A percentile compares a stretch with the other conserved stretches of the same genome.
Evolutionary conservation across 2,113 vertebrate species (phyloP).

Genomic region (Ifrita kowaldi): DNA sequence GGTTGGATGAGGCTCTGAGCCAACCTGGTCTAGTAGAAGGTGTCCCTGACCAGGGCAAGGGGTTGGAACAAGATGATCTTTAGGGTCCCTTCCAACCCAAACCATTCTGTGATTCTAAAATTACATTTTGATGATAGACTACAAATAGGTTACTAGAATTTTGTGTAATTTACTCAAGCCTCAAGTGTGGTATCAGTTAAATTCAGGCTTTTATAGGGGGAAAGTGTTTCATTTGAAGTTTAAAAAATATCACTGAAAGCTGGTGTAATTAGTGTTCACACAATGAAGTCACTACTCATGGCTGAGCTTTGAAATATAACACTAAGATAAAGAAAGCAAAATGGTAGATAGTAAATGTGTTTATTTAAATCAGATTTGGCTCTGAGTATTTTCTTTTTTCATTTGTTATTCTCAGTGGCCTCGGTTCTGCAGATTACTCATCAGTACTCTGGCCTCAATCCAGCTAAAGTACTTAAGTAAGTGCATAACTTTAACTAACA

Average conservation of each 20-base stretch:
- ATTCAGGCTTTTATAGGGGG: not conserved
- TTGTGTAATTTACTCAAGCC: not conserved
- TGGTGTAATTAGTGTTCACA: not conserved
- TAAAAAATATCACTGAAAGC: not conserved
- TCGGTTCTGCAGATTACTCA: slow-evolving; percentile 5
- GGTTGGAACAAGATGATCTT: not conserved
- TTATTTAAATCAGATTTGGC: slow-evolving; percentile 26
- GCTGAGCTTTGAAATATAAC: not conserved
- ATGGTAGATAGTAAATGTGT: not conserved
- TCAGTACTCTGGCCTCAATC: slow-evolving; percentile 36
- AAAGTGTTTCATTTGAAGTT: not conserved
- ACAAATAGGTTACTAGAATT: not conserved
- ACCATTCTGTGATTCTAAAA: not conserved
- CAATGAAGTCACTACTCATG: not conserved
- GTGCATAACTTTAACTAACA: slow-evolving; percentile 47
- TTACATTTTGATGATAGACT: not conserved
- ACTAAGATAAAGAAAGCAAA: not conserved
- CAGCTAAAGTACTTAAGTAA: slow-evolving; percentile 36
- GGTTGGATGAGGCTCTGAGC: not conserved
- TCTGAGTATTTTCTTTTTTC: not conserved
- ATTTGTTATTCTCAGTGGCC: slow-evolving; percentile 7
- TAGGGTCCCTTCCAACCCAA: not conserved
- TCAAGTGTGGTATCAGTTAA: not conserved
- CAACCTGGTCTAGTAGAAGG: not conserved
- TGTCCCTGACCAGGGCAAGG: not conserved